phyloP scores from a whole-genome alignment of 2,113 vertebrate genomes.

The Seriola quinqueradiata region DNA sequence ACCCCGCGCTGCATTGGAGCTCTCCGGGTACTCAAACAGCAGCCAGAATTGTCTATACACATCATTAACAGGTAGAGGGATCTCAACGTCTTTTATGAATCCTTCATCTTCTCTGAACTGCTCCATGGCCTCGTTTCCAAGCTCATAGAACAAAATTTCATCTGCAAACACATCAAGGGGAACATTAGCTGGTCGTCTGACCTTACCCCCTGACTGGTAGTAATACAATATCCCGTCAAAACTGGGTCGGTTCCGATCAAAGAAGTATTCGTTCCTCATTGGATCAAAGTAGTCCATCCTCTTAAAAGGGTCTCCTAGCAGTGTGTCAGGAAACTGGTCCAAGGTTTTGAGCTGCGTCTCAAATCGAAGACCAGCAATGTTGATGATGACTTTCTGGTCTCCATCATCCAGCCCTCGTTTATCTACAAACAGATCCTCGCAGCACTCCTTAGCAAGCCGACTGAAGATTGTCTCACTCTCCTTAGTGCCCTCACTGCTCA shows the following conservation, averaged over 20 bases:
- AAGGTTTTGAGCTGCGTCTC: constrained; percentile 95
- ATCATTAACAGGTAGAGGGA: constrained; percentile 90
- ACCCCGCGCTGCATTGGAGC: constrained; percentile 92
- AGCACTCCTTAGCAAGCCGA: constrained; percentile 87
- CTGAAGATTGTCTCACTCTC: constrained; percentile 89
- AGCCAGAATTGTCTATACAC: constrained; percentile 95
- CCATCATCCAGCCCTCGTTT: constrained; percentile 87
- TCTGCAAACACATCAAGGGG: constrained; percentile 94
- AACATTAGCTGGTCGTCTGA: constrained; percentile 94
- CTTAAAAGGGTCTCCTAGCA: constrained; percentile 92
- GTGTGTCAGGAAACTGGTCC: constrained; percentile 93
- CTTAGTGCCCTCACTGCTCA: constrained; percentile 86
- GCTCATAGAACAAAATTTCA: constrained; percentile 95
- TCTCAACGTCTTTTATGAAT: constrained; percentile 93
- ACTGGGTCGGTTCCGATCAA: constrained; percentile 95
- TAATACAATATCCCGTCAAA: constrained; percentile 98
- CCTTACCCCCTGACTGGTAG: constrained; percentile 96
- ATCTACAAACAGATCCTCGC: constrained; percentile 87
- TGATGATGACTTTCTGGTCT: constrained; percentile 94
- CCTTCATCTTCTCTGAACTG: constrained; percentile 97
- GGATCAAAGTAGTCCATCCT: constrained; percentile 97
- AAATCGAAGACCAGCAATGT: constrained; percentile 94
- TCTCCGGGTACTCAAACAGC: constrained; percentile 96
- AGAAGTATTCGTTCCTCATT: constrained; percentile 98
- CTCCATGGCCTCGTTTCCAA: constrained; percentile 94